These are phyloP conservation scores for Chondrosia reniformis DNA, from an alignment of 37 sponge, comb jelly and placozoan species.

Conservation along the genomic window DNA sequence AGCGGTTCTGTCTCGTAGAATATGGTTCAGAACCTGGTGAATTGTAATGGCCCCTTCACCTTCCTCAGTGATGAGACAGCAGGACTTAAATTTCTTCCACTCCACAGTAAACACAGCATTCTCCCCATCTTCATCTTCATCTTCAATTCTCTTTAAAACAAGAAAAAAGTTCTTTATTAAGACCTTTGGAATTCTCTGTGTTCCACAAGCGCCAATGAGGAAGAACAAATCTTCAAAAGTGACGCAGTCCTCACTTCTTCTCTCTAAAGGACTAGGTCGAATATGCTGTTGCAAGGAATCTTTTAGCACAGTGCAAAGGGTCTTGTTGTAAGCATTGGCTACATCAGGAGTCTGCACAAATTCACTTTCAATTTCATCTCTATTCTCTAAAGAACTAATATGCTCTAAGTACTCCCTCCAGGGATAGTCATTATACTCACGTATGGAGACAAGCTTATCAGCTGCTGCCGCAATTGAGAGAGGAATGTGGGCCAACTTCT, in stretches of 20 bases:
- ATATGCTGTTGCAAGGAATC: neutral
- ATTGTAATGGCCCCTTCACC: neutral
- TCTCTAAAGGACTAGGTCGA: too few relatives aligned
- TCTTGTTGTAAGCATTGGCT: neutral
- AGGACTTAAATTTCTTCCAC: neutral
- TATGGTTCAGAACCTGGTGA: neutral
- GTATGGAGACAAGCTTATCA: neutral
- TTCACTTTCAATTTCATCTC: neutral
- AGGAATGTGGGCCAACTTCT: conserved; percentile 9
- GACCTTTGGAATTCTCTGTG: neutral
- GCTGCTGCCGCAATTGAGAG: neutral
- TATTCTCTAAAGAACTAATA: neutral
- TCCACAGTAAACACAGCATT: neutral
- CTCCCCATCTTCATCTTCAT: neutral
- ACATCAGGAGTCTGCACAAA: neutral
- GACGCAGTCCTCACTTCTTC: neutral
- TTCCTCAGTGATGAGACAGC: neutral
- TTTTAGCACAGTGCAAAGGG: neutral
- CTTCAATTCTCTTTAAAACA: neutral
- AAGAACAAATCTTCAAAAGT: neutral
- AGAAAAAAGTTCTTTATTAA: neutral
- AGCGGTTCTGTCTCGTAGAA: neutral
- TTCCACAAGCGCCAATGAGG: neutral
- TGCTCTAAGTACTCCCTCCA: neutral
- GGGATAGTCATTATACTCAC: neutral